Base-by-base conservation (phyloP, 2,113 vertebrate species). In the Hydrochoerus hydrochaeris region DNA sequence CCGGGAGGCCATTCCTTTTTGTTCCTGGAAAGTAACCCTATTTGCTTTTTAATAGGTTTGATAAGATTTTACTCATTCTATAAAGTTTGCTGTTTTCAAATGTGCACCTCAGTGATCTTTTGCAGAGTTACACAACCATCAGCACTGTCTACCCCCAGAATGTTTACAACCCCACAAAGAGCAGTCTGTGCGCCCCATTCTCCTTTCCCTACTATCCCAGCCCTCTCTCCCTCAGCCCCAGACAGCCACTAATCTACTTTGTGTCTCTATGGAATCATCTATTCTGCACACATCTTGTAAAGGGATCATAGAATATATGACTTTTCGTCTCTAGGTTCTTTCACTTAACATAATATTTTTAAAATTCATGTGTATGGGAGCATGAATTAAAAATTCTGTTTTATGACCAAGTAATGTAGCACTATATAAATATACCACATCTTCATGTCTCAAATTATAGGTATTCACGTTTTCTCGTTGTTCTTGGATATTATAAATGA, bases 261-360 rank as follows among this genome's bases (percentile, higher is more conserved):
- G 19, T 60, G 20, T 83, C 49, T 67, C 20, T 71, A 0, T 30
- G 12, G n/a, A 84, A 65, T 62, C 41, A 1, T 60, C 54, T 90
- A 0, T 73, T 89, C 22, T 58, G 30, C 22, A 14, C 14, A 41
- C 52, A 90, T 67, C 41, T 11, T 78, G 32, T 10, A 85, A 87
- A 38, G 30, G 52, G 57, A 58, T 90, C 82, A 20, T 65, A 22
- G 3, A 73, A 3, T 30, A 3, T 7, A 26, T 85, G 41, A 46
- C 35, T 58, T 96, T 77, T 89, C 44, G 0, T 93, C 14, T 93
- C 46, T 12, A 63, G 28, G 30, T 46, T 86, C 44, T 89, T 93
- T 90, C 30, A 85, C 54, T 82, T 77, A 30, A 38, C 16, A 38
- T 88, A 57, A 7, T 83, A 78, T 35, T 92, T 94, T 69, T 35